phyloP scores from a whole-genome alignment of 2,113 vertebrate genomes.

The Brachypteracias leptosomus region DNA sequence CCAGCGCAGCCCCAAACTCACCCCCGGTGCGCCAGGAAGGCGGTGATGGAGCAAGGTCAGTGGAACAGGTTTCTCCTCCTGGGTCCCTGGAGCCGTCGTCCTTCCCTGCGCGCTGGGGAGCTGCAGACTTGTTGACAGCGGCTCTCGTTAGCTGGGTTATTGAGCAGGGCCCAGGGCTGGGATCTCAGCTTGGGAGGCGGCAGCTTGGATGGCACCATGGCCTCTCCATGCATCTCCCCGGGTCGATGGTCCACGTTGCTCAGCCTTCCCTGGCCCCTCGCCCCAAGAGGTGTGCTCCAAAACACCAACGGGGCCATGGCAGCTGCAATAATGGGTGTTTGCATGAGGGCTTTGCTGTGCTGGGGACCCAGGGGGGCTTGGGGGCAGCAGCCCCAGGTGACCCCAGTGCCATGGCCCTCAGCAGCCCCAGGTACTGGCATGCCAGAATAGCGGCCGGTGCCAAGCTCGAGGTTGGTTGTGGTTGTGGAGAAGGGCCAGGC shows the following conservation, averaged over 20 bases:
- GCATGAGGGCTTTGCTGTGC: accelerated
- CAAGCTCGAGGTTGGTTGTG: not conserved
- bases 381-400: accelerated
- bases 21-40: not conserved
- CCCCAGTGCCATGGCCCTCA: accelerated
- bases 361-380: not conserved
- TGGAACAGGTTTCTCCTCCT: constrained; percentile 57
- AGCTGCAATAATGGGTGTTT: not conserved
- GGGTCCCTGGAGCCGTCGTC: not conserved
- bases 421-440: accelerated
- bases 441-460: accelerated
- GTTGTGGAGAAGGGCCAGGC: not conserved
- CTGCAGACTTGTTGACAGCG: constrained; percentile 19
- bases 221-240: not conserved
- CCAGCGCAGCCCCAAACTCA: not conserved
- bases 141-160: constrained; percentile 48
- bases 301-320: accelerated
- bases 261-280: not conserved
- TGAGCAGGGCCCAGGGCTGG: not conserved
- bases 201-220: not conserved
- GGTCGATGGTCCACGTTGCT: accelerated
- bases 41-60: constrained; percentile 71
- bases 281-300: accelerated
- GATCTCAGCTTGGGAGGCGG: not conserved
- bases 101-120: not conserved